A percentile compares a stretch with the other conserved stretches of the same genome.
Conservation (phyloP, 1,140 invertebrate genomes). For the Drosophila pseudoananassae region DNA sequence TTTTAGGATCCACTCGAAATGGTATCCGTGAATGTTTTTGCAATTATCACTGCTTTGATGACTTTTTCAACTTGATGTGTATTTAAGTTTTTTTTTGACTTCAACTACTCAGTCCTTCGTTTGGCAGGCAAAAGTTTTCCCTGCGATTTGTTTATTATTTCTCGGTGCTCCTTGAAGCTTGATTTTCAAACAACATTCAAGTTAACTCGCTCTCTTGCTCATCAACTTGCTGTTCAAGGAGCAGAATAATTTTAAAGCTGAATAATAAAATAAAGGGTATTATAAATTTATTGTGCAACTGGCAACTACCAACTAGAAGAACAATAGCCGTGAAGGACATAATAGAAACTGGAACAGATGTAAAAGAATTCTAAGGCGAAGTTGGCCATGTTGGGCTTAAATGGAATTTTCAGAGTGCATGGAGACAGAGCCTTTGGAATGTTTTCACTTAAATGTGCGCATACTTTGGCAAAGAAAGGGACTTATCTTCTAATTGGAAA, state of each 20-base stretch:
- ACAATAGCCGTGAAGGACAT: conserved; percentile 21
- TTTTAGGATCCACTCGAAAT: conserved; percentile 15
- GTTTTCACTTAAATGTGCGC: conserved; percentile 6
- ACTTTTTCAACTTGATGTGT: conserved; percentile 9
- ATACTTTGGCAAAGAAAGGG: conserved; percentile 8
- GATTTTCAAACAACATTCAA: conserved; percentile 12
- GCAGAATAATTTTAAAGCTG: conserved; percentile 38
- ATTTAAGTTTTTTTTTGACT: conserved; percentile 8
- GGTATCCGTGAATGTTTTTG: conserved; percentile 29
- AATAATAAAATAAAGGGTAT: conserved; percentile 50
- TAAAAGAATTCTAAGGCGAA: conserved; percentile 26
- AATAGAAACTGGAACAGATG: conserved; percentile 19
- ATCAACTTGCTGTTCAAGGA: conserved; percentile 16
- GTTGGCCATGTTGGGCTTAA: conserved; percentile 15
- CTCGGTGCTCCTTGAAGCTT: conserved; percentile 63
- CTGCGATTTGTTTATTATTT: conserved; percentile 75
- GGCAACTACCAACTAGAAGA: neutral
- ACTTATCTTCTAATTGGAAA: conserved; percentile 37
- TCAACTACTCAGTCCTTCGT: conserved; percentile 17
- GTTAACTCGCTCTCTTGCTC: neutral
- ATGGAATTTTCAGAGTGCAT: conserved; percentile 6
- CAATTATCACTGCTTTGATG: conserved; percentile 56
- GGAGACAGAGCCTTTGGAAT: conserved; percentile 3
- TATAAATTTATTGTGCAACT: conserved; percentile 32
- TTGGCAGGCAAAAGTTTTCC: conserved; percentile 48